phyloP scores from a whole-genome alignment of 2,113 vertebrate genomes.

The Drymodes brunneopygia region DNA sequence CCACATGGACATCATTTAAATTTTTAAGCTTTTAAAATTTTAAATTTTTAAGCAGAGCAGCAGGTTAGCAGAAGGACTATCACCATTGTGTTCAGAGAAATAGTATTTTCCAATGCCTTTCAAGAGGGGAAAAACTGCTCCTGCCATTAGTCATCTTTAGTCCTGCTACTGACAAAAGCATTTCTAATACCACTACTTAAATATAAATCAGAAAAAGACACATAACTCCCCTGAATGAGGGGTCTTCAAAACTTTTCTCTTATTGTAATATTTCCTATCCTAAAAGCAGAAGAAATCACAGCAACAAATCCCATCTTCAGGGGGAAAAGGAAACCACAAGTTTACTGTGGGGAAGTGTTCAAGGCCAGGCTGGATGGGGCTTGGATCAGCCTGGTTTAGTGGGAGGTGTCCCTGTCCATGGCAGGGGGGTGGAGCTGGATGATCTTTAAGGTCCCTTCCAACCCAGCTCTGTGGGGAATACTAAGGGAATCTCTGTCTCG shows the following conservation, averaged over 20 bases:
- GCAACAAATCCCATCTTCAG: neutral
- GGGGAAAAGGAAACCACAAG: neutral
- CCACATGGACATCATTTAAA: slow-evolving; percentile 4
- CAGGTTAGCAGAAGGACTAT: slow-evolving; percentile 42
- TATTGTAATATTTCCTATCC: neutral
- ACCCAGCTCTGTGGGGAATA: neutral
- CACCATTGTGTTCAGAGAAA: neutral
- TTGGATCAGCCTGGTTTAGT: neutral
- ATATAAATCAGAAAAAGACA: neutral
- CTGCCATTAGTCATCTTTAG: neutral
- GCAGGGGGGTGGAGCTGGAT: neutral
- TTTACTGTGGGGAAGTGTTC: neutral
- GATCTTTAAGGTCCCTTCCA: neutral
- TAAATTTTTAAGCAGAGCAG: slow-evolving; percentile 18
- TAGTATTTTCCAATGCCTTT: neutral
- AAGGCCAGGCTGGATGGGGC: neutral
- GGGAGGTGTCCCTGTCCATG: neutral
- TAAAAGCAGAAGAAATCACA: neutral
- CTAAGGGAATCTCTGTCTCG: neutral
- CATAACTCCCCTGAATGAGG: neutral
- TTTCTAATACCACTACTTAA: neutral
- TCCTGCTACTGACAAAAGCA: neutral
- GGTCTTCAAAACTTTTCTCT: neutral
- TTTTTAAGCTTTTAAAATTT: neutral
- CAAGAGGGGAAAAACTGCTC: neutral